Evolutionary conservation across 1,140 invertebrate species (phyloP).

Genomic region (Drosophila tristis): DNA sequence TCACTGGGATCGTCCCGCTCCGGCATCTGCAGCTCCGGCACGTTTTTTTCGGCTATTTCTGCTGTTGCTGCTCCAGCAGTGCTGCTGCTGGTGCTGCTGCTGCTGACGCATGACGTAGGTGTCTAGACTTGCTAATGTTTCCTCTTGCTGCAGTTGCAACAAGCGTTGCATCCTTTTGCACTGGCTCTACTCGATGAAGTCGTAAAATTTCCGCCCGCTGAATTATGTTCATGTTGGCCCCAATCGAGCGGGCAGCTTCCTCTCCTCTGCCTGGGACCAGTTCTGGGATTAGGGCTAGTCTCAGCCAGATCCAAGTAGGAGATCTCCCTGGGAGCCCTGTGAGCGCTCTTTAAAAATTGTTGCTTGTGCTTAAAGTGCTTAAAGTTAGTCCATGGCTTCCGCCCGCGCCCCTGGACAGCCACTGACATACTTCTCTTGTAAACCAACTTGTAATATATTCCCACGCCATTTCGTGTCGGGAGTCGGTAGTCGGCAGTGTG

Average conservation of each 20-base stretch:
- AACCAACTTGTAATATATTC: slow-evolving; percentile 82
- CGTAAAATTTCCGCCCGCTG: slow-evolving; percentile 70
- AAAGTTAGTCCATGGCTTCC: slow-evolving; percentile 18
- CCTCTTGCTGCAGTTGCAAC: slow-evolving; percentile 47
- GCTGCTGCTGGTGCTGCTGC: slow-evolving; percentile 9
- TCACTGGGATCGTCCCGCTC: slow-evolving; percentile 33
- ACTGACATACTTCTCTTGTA: slow-evolving; percentile 77
- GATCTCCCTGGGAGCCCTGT: slow-evolving; percentile 22
- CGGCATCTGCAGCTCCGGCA: slow-evolving; percentile 38
- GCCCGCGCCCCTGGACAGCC: slow-evolving; percentile 27
- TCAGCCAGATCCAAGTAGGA: background rate
- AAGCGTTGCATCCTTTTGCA: background rate
- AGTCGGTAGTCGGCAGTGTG: slow-evolving; percentile 9
- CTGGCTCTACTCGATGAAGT: slow-evolving; percentile 59
- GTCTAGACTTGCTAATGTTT: slow-evolving; percentile 84
- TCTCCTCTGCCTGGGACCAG: slow-evolving; percentile 21
- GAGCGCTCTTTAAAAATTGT: slow-evolving; percentile 32
- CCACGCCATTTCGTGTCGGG: slow-evolving; percentile 65
- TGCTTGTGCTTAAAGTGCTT: slow-evolving; percentile 23
- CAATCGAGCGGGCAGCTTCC: slow-evolving; percentile 37
- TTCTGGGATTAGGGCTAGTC: slow-evolving; percentile 1
- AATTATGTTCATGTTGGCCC: slow-evolving; percentile 70
- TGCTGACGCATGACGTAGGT: slow-evolving; percentile 82
- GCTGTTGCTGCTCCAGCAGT: slow-evolving; percentile 1
- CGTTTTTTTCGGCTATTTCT: slow-evolving; percentile 58